A percentile compares a stretch with the other conserved stretches of the same genome.
Conservation (phyloP, 2,113 vertebrate genomes). For the Rynchops niger region DNA sequence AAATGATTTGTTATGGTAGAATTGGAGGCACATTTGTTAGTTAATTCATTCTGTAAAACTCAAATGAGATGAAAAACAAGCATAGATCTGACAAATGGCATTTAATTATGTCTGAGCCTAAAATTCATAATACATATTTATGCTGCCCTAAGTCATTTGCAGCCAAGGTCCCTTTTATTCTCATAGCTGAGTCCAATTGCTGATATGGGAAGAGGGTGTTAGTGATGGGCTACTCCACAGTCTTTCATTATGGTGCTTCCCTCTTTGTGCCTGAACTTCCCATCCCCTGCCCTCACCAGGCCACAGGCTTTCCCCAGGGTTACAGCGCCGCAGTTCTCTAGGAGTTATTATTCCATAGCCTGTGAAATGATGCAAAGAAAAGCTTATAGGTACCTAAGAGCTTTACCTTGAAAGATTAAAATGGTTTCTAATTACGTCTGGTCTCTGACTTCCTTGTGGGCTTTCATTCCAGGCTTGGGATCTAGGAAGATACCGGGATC, state of each 20-base stretch:
- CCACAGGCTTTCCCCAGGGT: not conserved
- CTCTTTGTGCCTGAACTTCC: not conserved
- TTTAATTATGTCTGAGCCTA: conserved; percentile 56
- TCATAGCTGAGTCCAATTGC: conserved; percentile 13
- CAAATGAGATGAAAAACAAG: conserved; percentile 59
- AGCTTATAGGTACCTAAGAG: accelerated
- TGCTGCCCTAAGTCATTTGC: conserved; percentile 55
- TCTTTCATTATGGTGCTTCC: not conserved
- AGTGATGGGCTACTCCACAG: not conserved
- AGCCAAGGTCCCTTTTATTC: conserved; percentile 55
- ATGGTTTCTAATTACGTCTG: not conserved
- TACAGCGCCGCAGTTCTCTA: not conserved
- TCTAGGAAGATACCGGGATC: not conserved
- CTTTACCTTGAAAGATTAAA: not conserved
- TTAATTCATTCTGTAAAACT: conserved; percentile 52
- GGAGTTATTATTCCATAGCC: not conserved
- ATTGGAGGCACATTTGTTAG: conserved; percentile 53
- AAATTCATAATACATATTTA: conserved; percentile 56
- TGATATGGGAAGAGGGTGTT: not conserved
- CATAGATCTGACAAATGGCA: conserved; percentile 48
- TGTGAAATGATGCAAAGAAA: not conserved
- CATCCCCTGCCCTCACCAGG: not conserved
- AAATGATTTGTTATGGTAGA: conserved; percentile 60
- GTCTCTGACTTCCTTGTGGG: not conserved
- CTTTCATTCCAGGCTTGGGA: not conserved